phyloP scores from a whole-genome alignment of 1,140 invertebrate genomes.

The Atta texana region DNA sequence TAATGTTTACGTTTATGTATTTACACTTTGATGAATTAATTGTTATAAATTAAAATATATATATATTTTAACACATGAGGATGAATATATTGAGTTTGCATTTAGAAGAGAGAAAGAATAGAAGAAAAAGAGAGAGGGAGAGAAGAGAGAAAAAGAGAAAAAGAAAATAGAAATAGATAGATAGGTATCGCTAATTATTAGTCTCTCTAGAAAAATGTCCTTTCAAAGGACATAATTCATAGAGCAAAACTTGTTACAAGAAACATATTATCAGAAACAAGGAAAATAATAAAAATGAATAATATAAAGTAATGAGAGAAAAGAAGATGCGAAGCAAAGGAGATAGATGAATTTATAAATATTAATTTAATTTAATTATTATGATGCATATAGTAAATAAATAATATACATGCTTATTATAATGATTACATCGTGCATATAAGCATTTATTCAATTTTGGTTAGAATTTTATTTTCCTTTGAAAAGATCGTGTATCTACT shows the following conservation, averaged over 20 bases:
- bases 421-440: neutral
- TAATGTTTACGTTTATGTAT: neutral
- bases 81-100: neutral
- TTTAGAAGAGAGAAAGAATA: neutral
- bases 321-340: too few relatives aligned
- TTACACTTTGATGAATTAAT: neutral
- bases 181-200: too few relatives aligned
- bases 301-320: too few relatives aligned
- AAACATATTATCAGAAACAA: too few relatives aligned
- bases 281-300: too few relatives aligned
- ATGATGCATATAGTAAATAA: neutral
- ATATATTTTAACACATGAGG: neutral
- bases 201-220: too few relatives aligned
- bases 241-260: too few relatives aligned
- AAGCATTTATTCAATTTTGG: neutral
- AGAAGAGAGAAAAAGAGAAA: neutral
- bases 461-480: neutral
- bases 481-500: constrained; percentile 8
- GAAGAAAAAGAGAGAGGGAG: neutral
- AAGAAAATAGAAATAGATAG: too few relatives aligned
- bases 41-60: neutral
- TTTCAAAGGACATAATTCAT: too few relatives aligned
- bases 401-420: neutral
- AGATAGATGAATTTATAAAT: neutral
- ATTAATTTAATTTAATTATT: neutral